A percentile compares a stretch with the other conserved stretches of the same genome.
These are phyloP conservation scores for Cantharis rustica DNA, from an alignment of 2,888 invertebrate genomes.

Conservation along the genomic window DNA sequence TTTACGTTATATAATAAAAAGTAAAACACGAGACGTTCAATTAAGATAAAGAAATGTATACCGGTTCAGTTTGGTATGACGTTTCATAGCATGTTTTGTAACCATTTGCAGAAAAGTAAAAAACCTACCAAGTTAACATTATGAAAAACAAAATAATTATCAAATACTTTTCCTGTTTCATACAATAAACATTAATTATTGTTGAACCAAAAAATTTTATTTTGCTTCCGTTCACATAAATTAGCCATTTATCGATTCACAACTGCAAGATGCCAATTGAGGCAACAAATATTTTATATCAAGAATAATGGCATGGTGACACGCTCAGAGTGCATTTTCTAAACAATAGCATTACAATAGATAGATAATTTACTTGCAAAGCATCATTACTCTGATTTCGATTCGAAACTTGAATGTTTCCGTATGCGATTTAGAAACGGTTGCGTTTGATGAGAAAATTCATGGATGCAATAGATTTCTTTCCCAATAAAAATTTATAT, in stretches of 20 bases:
- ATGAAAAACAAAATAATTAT: slow-evolving; percentile 17
- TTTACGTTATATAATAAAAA: slow-evolving; percentile 16
- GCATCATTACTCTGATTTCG: slow-evolving; percentile 38
- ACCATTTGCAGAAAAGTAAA: slow-evolving; percentile 16
- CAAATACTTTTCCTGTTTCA: slow-evolving; percentile 9
- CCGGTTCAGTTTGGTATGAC: slow-evolving; percentile 18
- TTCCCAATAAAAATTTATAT: background rate
- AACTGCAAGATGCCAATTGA: slow-evolving; percentile 38
- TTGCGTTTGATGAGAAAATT: background rate
- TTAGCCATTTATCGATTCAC: slow-evolving; percentile 19
- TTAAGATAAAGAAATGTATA: slow-evolving; percentile 24
- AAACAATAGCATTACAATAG: slow-evolving; percentile 30
- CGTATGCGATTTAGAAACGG: slow-evolving; percentile 19
- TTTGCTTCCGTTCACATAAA: background rate
- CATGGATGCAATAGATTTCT: background rate
- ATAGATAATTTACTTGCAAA: slow-evolving; percentile 37
- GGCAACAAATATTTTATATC: slow-evolving; percentile 33
- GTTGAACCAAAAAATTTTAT: background rate
- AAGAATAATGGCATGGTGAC: slow-evolving; percentile 34
- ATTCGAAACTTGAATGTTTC: slow-evolving; percentile 30
- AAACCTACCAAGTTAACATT: slow-evolving; percentile 10
- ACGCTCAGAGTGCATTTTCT: slow-evolving; percentile 39
- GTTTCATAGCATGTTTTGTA: slow-evolving; percentile 19
- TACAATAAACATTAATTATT: background rate
- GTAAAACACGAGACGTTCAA: slow-evolving; percentile 16